These are phyloP conservation scores for Pteromalus puparum DNA, from an alignment of 1,140 invertebrate species.

Conservation along the genomic window DNA sequence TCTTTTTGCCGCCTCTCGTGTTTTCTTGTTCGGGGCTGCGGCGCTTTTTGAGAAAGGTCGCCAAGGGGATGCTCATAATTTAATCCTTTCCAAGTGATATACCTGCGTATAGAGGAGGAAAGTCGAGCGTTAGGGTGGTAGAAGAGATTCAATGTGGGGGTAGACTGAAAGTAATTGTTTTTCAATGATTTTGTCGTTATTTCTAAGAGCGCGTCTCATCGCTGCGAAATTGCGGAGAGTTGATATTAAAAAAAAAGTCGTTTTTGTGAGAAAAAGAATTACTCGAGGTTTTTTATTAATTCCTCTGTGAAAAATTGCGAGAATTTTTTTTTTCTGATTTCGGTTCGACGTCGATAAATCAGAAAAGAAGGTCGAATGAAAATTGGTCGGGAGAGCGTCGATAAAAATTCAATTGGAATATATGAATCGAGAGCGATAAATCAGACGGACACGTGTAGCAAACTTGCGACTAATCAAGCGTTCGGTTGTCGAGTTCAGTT, in stretches of 20 bases:
- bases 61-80: background rate
- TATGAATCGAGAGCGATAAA: background rate
- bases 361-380: background rate
- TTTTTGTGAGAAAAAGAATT: background rate
- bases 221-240: no score
- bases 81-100: background rate
- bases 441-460: background rate
- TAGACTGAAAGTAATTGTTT: background rate
- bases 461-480: background rate
- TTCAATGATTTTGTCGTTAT: background rate
- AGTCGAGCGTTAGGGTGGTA: background rate
- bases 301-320: background rate
- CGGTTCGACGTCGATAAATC: background rate
- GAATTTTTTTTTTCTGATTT: background rate
- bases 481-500: background rate
- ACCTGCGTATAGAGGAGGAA: background rate
- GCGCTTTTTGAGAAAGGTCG: background rate
- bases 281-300: background rate
- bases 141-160: background rate
- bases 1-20: background rate
- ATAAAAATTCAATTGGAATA: background rate
- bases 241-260: background rate
- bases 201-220: no score
- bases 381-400: background rate
- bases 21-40: background rate